These are phyloP conservation scores for Sitobion miscanthi DNA, from an alignment of 1,140 invertebrate species.

Conservation along the genomic window DNA sequence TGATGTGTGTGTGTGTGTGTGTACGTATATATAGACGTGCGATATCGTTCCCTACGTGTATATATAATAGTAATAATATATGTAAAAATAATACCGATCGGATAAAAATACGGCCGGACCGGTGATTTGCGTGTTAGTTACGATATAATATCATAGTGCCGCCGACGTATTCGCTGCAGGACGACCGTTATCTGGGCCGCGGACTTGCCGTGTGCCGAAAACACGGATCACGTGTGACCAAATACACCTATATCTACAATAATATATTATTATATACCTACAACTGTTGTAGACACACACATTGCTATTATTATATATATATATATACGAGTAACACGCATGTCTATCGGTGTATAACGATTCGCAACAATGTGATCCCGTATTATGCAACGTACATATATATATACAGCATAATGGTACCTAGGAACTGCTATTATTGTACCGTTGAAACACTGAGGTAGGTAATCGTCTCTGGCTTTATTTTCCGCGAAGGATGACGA, in stretches of 20 bases:
- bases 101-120: neutral
- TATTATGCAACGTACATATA: neutral
- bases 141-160: neutral
- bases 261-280: too few species aligned
- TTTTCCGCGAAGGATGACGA: neutral
- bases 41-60: neutral
- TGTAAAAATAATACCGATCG: neutral
- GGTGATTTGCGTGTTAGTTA: constrained; percentile 23
- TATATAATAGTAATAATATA: neutral
- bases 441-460: neutral
- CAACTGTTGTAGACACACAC: neutral
- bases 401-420: too few species aligned
- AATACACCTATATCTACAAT: too few species aligned
- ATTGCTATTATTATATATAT: too few species aligned
- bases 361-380: neutral
- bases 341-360: constrained; percentile 6
- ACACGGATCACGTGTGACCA: neutral
- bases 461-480: neutral
- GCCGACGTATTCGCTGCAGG: too few species aligned
- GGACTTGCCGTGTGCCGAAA: neutral
- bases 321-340: neutral
- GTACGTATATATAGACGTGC: too few species aligned
- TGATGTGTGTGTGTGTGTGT: neutral
- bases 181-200: neutral
- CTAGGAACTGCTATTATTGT: neutral